Evolutionary conservation across 2,113 vertebrate genomes (phyloP).

Genomic region (Amphilophus citrinellus): DNA sequence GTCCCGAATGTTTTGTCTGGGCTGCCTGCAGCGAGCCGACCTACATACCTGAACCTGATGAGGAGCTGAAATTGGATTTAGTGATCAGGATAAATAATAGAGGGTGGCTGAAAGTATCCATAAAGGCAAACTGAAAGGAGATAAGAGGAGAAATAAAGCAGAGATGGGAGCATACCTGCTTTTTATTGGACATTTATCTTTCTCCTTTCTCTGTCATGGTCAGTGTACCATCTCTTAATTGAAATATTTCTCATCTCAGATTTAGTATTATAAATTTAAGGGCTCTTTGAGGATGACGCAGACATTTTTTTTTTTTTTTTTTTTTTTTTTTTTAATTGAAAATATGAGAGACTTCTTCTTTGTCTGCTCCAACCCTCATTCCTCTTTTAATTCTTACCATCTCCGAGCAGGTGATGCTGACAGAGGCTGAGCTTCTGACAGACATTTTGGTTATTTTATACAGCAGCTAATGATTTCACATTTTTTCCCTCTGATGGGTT

Average conservation of each 20-base stretch:
- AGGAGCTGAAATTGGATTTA: conserved; percentile 1
- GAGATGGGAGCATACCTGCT: not conserved
- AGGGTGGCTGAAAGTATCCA: not conserved
- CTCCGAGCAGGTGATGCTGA: not conserved
- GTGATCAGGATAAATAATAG: not conserved
- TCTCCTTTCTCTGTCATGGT: not conserved
- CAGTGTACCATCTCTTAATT: not conserved
- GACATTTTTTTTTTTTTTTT: not conserved
- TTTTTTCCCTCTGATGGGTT: not conserved
- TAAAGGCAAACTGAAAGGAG: not conserved
- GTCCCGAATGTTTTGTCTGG: conserved; percentile 23
- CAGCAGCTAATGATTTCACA: not conserved
- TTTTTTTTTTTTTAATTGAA: too few relatives aligned
- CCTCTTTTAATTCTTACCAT: fast-evolving
- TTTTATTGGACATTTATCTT: conserved; percentile 1
- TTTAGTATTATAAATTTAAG: not conserved
- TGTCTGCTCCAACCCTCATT: not conserved
- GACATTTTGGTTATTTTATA: not conserved
- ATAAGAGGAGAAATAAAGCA: not conserved
- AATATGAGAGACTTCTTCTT: not conserved
- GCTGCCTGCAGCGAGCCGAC: not conserved
- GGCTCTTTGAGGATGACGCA: not conserved
- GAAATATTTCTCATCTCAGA: not conserved
- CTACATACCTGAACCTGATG: conserved; percentile 6
- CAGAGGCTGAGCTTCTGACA: not conserved